Evolutionary conservation across 1,140 invertebrate species (phyloP).

Genomic region (Zophobas morio): DNA sequence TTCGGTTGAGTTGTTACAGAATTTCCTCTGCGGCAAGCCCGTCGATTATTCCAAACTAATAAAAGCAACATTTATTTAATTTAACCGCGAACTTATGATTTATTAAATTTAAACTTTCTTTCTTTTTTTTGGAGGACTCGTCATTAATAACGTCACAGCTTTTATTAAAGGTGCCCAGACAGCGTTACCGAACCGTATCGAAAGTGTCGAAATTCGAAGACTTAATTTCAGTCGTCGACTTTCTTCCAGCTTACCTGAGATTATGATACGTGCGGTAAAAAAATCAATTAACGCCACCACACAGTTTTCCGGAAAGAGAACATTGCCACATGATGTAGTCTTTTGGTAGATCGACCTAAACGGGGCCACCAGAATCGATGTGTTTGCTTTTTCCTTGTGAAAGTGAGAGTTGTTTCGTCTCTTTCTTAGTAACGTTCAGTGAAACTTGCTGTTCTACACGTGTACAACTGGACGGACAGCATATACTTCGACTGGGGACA

Average conservation of each 20-base stretch:
- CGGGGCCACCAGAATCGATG: slow-evolving; percentile 30
- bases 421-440: slow-evolving; percentile 27
- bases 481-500: background rate
- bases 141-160: slow-evolving; percentile 4
- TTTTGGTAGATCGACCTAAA: slow-evolving; percentile 16
- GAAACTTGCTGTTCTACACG: slow-evolving; percentile 34
- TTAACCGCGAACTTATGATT: background rate
- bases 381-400: slow-evolving; percentile 40
- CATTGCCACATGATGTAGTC: slow-evolving; percentile 17
- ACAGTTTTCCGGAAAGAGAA: slow-evolving; percentile 33
- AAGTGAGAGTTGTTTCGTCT: slow-evolving; percentile 40
- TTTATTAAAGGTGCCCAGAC: slow-evolving; percentile 15
- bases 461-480: background rate
- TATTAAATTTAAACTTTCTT: slow-evolving; percentile 17
- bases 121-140: background rate
- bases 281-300: slow-evolving; percentile 28
- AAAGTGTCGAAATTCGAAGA: slow-evolving; percentile 24
- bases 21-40: too few relatives aligned
- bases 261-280: slow-evolving; percentile 13
- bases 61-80: background rate
- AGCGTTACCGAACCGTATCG: slow-evolving; percentile 23
- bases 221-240: slow-evolving; percentile 15
- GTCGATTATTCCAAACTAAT: too few relatives aligned
- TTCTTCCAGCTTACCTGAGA: slow-evolving; percentile 3
- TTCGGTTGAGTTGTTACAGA: too few relatives aligned